Conservation (phyloP, 2,888 invertebrate genomes). For the Patella pellucida region DNA sequence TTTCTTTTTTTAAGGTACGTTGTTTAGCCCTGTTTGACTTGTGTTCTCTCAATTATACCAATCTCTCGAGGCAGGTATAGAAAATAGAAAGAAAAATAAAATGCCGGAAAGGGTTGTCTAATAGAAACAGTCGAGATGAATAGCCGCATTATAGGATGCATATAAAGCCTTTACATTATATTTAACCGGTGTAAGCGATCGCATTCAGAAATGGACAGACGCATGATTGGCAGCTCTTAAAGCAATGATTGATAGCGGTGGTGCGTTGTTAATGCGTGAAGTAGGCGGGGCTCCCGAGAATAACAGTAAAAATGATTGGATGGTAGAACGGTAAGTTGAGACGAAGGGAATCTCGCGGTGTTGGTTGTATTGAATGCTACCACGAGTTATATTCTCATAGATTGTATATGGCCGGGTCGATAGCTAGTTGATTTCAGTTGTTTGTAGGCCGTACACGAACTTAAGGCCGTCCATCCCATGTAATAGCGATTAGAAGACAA, state of each 20-base stretch:
- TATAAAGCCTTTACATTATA: slow-evolving; percentile 19
- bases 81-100: slow-evolving; percentile 25
- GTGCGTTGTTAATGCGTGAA: slow-evolving; percentile 40
- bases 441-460: slow-evolving; percentile 6
- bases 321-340: slow-evolving; percentile 8
- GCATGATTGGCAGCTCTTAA: slow-evolving; percentile 57
- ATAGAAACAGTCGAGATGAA: slow-evolving; percentile 30
- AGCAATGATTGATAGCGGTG: slow-evolving; percentile 54
- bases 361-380: slow-evolving; percentile 25
- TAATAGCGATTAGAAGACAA: background rate
- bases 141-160: slow-evolving; percentile 22
- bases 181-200: slow-evolving; percentile 23
- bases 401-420: slow-evolving; percentile 19
- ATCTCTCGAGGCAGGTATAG: slow-evolving; percentile 21
- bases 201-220: slow-evolving; percentile 50
- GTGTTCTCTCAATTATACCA: slow-evolving; percentile 28
- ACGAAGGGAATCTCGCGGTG: slow-evolving; percentile 1
- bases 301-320: slow-evolving; percentile 45
- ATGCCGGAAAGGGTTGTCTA: slow-evolving; percentile 27
- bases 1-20: too few relatives aligned
- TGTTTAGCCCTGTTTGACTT: slow-evolving; percentile 15
- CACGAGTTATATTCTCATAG: slow-evolving; percentile 25
- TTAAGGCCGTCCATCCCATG: slow-evolving; percentile 2
- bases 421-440: background rate
- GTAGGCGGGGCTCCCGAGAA: slow-evolving; percentile 50